Base-by-base conservation (phyloP, 1,140 invertebrate genomes). In the Hypothenemus hampei region DNA sequence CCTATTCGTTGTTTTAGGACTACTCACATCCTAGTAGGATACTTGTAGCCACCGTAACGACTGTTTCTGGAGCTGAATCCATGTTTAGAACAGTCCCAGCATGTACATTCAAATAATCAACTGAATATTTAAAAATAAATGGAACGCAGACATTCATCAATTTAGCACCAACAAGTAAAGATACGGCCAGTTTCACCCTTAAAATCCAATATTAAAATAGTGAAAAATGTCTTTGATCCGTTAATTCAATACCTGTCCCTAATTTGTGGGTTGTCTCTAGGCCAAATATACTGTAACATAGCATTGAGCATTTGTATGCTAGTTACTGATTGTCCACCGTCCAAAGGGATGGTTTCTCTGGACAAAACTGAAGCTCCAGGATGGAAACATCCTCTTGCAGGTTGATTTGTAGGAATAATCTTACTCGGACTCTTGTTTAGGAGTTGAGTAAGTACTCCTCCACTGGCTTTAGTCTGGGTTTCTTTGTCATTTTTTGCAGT, bases 201-300 rank as follows among this genome's bases (percentile, higher is more conserved):
- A 13, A 55, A 56, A 37, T 11, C 11, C 22, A 1, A 20, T n/a
- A n/a, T n/a, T n/a, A n/a, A n/a, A n/a, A n/a, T 18, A 47, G 21
- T 33, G 26, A 33, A n/a, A n/a, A n/a, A n/a, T n/a, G n/a, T 24
- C 6, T 24, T 1, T 13, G 22, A 26, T 13, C 26, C 10, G 13
- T 1, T 11, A 3, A 31, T 2, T 16, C 1, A 37, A 33, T 33
- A 56, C 53, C 94, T 79, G 40, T 82, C 80, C 62, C 83, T 79
- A 50, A 96, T 88, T 57, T 79, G 77, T 55, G 77, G 70, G 69
- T 95, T 87, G 71, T 93, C 87, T 82, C 88, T 87, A 21, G 97
- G 97, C 97, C 97, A 99, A 52, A 98, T 89, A 76, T 98, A 95
- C 33, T 80, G 76, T 61, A 93, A 69, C 89, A 99, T 94, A 37